Percentiles rank a stretch among this genome's conserved stretches.
Conservation (phyloP, 1,140 invertebrate genomes). For the Dreissena rostriformis region DNA sequence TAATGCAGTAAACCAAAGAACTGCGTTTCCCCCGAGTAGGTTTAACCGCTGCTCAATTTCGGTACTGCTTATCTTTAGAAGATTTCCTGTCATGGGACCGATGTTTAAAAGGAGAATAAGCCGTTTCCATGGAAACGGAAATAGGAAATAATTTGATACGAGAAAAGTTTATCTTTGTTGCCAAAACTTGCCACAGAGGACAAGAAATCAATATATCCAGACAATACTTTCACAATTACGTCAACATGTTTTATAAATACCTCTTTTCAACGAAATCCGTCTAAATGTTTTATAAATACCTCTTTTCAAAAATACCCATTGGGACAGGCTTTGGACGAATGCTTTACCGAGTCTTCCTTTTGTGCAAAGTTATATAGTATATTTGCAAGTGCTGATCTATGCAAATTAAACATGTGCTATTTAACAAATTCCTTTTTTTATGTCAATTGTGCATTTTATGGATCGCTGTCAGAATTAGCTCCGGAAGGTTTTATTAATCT, state of each 20-base stretch:
- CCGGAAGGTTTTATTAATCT: no score
- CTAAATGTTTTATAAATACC: no score
- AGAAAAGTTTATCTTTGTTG: background rate
- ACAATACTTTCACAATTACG: background rate
- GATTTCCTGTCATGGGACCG: background rate
- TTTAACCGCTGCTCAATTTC: background rate
- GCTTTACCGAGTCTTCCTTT: background rate
- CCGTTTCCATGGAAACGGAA: background rate
- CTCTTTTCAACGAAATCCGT: background rate
- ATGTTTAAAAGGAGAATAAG: background rate
- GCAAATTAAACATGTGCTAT: no score
- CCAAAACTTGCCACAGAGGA: background rate
- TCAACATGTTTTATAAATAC: background rate
- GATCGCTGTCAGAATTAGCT: no score
- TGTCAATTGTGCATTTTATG: no score
- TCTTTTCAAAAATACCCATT: background rate
- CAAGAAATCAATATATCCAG: background rate
- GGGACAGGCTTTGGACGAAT: background rate
- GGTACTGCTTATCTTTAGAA: no score
- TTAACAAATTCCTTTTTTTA: no score
- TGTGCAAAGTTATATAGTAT: background rate
- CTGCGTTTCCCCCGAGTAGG: background rate
- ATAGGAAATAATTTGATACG: background rate
- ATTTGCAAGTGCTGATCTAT: background rate
- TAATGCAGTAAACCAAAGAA: no score